Conservation (phyloP, 2,888 invertebrate species). For the Anoplius nigerrimus region DNA sequence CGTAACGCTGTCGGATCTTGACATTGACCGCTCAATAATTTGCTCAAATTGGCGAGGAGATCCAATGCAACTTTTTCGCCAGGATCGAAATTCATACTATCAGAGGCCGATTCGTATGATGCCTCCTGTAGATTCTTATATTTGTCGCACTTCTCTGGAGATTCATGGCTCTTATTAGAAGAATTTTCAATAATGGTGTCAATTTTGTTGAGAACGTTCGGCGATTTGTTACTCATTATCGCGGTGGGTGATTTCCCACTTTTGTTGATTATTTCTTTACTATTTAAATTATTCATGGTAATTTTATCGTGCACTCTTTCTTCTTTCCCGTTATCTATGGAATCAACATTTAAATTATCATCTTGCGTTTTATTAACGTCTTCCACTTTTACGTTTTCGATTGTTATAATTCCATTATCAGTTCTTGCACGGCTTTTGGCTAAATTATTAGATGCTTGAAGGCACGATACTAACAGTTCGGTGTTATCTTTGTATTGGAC, state of each 20-base stretch:
- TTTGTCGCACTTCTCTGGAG: not conserved
- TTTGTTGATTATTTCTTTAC: conserved; percentile 43
- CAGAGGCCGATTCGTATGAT: not conserved
- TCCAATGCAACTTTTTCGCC: conserved; percentile 55
- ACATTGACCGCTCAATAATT: conserved; percentile 54
- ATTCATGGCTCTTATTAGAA: not conserved
- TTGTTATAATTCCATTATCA: conserved; percentile 14
- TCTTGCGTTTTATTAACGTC: conserved; percentile 43
- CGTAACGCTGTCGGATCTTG: conserved; percentile 48
- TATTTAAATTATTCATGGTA: conserved; percentile 38
- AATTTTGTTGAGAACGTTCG: not conserved
- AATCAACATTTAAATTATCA: conserved; percentile 40
- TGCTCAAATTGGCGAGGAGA: conserved; percentile 57
- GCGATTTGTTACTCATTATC: conserved; percentile 14
- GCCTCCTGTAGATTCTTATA: conserved; percentile 11
- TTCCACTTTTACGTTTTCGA: conserved; percentile 34
- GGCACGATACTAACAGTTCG: conserved; percentile 60
- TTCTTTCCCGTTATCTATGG: conserved; percentile 32
- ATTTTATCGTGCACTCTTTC: conserved; percentile 19
- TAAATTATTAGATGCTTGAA: conserved; percentile 49
- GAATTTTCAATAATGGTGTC: not conserved
- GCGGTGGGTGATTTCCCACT: conserved; percentile 46
- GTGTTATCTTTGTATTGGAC: conserved; percentile 62
- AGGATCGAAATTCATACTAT: too few relatives aligned
- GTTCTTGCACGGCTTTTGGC: conserved; percentile 33